Base-by-base conservation (phyloP, 1,140 invertebrate genomes). In the Drosophila ercepeae region DNA sequence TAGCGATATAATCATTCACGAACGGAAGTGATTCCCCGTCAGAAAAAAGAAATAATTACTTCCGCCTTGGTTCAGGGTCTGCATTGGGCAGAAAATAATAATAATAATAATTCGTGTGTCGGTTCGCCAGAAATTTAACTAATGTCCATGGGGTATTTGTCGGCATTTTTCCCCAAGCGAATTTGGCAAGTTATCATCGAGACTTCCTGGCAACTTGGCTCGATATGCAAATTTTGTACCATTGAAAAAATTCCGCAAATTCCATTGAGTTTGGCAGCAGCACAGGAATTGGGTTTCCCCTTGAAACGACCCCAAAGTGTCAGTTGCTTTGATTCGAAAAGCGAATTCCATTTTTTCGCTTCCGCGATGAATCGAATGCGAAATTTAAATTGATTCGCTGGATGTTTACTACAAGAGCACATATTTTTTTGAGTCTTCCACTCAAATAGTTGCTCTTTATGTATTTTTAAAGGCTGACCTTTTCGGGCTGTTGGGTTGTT, bases 11-110 rank as follows among this genome's bases (percentile, higher is more conserved):
- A 52, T 49, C 32, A 46, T 39, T 71, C 36, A 16, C 7, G 46
- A 13, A 73, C 79, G 81, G 75, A 76, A 79, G 72, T 54, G 27
- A 11, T 14, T 32, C 27, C 23, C 52, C 21, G 14, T 41, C 42
- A 42, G 45, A 57, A 63, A 57, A 63, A 16, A 44, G 44, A 49
- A 81, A 73, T 81, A 86, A 86, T 86, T 86, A 81, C 71, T 74
- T 86, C 81, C 81, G 76, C 42, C 48, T 46, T 23, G 16, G 46
- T 21, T 4, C 21, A 13, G 25, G 25, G 46, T 59, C n/a, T n/a
- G n/a, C n/a, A n/a, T n/a, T n/a, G n/a, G n/a, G 21, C 21, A 2
- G 29, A 34, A 54, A 60, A n/a, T n/a, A 45, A 29, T 16, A 41
- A 23, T 16, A 32, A 27, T 39, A 36, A 63, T 60, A 39, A 65